Conservation (phyloP, 2,113 vertebrate species). For the Hyla sarda region DNA sequence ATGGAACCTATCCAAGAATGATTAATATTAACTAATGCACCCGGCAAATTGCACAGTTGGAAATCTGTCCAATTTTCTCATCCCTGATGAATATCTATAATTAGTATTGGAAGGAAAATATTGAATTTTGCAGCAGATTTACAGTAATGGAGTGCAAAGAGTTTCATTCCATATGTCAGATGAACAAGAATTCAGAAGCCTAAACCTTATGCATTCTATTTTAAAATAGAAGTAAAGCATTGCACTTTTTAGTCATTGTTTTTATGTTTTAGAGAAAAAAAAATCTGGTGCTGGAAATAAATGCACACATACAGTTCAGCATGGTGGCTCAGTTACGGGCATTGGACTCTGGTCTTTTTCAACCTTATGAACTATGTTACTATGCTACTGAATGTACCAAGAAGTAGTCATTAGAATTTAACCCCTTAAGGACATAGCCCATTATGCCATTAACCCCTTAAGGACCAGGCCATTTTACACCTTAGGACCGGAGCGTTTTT, state of each 20-base stretch:
- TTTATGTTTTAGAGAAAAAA: neutral
- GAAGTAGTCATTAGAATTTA: too few species aligned
- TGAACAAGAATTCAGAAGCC: neutral
- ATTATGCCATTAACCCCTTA: too few species aligned
- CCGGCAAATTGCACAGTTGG: constrained; percentile 45
- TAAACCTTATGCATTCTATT: neutral
- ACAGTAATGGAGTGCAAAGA: constrained; percentile 24
- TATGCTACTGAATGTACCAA: too few species aligned
- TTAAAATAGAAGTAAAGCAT: neutral
- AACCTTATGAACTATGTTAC: too few species aligned
- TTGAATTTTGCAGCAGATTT: constrained; percentile 32
- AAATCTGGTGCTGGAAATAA: neutral
- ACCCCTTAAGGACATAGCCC: too few species aligned
- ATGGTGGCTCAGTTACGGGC: too few species aligned
- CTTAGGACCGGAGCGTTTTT: too few species aligned
- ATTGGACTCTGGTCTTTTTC: too few species aligned
- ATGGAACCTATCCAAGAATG: constrained; percentile 25
- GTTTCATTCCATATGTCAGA: constrained; percentile 42
- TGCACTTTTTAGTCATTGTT: neutral
- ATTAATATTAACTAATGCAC: constrained; percentile 40
- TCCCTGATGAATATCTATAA: constrained; percentile 51
- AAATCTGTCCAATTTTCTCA: constrained; percentile 42
- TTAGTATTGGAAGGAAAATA: constrained; percentile 39
- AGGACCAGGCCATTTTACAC: too few species aligned
- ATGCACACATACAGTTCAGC: neutral